Evolutionary conservation across 53 echinoderm and acorn worm species (phyloP).

Genomic region (Henricia sp.): DNA sequence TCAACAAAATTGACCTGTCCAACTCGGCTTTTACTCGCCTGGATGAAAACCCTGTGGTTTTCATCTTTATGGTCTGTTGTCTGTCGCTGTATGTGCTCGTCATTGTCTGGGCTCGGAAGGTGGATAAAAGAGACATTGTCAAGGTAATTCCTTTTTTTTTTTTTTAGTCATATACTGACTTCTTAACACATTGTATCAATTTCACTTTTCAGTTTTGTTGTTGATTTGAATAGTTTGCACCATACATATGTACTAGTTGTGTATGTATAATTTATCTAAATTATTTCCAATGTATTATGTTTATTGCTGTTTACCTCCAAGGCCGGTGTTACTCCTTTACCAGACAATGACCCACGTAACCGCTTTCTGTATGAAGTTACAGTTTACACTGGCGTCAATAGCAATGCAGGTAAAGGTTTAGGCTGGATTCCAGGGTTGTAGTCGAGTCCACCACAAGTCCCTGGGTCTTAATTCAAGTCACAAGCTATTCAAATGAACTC

Average conservation of each 20-base stretch:
- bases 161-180: background rate
- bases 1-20: slow-evolving; percentile 81
- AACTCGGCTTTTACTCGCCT: slow-evolving; percentile 91
- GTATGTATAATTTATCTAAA: no score
- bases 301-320: slow-evolving; percentile 10
- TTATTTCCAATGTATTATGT: background rate
- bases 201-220: no score
- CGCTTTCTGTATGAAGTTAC: slow-evolving; percentile 81
- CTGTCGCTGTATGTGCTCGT: slow-evolving; percentile 77
- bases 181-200: background rate
- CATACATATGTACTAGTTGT: background rate
- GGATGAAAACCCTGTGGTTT: slow-evolving; percentile 90
- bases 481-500: no score
- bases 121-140: slow-evolving; percentile 80
- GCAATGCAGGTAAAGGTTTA: slow-evolving; percentile 61
- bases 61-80: slow-evolving; percentile 82
- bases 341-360: slow-evolving; percentile 82
- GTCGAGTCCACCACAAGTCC: no score
- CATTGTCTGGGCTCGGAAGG: slow-evolving; percentile 92
- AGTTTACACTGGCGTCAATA: slow-evolving; percentile 83
- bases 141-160: slow-evolving; percentile 65
- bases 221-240: no score
- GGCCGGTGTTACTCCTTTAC: slow-evolving; percentile 88
- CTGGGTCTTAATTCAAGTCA: no score
- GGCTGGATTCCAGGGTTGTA: no score